Percentiles rank a stretch among this genome's conserved stretches.
These are phyloP conservation scores for Orchesella cincta DNA, from an alignment of 1,140 invertebrate genomes.

Conservation along the genomic window DNA sequence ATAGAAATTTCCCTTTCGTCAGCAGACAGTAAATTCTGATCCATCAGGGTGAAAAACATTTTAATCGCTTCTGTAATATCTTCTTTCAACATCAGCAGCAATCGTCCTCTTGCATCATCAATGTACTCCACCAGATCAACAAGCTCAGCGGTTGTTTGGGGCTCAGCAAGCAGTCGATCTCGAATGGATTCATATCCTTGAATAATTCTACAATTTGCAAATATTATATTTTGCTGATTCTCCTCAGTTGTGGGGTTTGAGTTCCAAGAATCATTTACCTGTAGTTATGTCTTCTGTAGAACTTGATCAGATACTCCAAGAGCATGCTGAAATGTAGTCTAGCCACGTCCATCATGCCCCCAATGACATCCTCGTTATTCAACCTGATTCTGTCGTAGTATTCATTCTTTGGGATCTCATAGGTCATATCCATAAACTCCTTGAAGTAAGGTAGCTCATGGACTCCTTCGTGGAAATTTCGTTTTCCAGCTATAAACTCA, in stretches of 20 bases:
- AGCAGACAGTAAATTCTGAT: slow-evolving; percentile 66
- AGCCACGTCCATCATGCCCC: slow-evolving; percentile 36
- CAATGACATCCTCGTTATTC: slow-evolving; percentile 48
- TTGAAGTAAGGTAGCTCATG: slow-evolving; percentile 41
- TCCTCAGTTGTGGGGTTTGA: too few relatives aligned
- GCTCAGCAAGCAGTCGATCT: slow-evolving; percentile 63
- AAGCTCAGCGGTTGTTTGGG: slow-evolving; percentile 70
- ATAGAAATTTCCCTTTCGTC: slow-evolving; percentile 70
- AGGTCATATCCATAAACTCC: slow-evolving; percentile 35
- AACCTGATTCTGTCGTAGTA: slow-evolving; percentile 38
- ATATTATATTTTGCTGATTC: too few relatives aligned
- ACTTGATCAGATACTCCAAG: slow-evolving; percentile 37
- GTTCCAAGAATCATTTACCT: slow-evolving; percentile 35
- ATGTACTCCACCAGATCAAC: slow-evolving; percentile 69
- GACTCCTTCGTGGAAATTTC: slow-evolving; percentile 44
- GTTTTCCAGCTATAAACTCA: slow-evolving; percentile 35
- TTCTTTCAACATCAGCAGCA: slow-evolving; percentile 64
- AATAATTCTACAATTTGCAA: slow-evolving; percentile 42
- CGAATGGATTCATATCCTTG: slow-evolving; percentile 51
- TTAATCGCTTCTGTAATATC: slow-evolving; percentile 65
- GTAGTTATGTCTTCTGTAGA: slow-evolving; percentile 33
- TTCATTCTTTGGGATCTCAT: slow-evolving; percentile 43
- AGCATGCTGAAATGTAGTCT: slow-evolving; percentile 40
- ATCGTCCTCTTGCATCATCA: slow-evolving; percentile 63
- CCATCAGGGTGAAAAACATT: slow-evolving; percentile 67